Evolutionary conservation across 2,888 invertebrate species (phyloP), one percentile per base, ranked within the genome.

Genomic region (Platycnemis pennipes): DNA sequence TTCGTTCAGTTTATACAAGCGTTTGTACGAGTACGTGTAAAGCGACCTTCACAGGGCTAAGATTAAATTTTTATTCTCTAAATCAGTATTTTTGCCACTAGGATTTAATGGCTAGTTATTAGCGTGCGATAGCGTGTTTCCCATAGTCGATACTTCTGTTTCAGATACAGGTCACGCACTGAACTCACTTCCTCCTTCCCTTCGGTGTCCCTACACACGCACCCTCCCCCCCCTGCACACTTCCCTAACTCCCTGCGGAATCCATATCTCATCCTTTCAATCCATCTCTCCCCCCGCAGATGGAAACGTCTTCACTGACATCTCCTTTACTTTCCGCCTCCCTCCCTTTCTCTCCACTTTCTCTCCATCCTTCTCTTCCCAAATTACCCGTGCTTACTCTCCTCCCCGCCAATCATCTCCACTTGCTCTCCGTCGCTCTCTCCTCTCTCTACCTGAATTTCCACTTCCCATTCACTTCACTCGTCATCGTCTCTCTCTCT

Each of bases 351-450:
- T 31, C 42, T 5, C 37, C 37, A 13, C 37, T 85, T 19, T 19
- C 53, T 53, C 42, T 37, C 88, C 31, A 37, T 45, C 31, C 45
- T 88, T 46, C 46, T 2, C n/a, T 37, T 53, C 53, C 49, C 88
- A 49, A 89, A 53, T 53, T 53, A 53, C 88, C 88, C 88, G 22
- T n/a, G 37, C 53, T 53, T 89, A 53, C 88, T 42, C 53, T 49
- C 19, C 53, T 53, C 46, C 44, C 44, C 22, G 2, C 26, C 13
- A 22, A 49, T 49, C 49, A 16, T 87, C 87, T 4, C 87, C 5
- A 1, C 42, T 44, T 87, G 3, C 87, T 31, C 19, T 45, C 1
- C 45, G 37, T 42, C 42, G 49, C 42, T 89, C 53, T 53, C 88
- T 53, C 88, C n/a, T 31, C 49, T 53, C 13, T 53, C 26, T 49